A percentile compares a stretch with the other conserved stretches of the same genome.
These are phyloP conservation scores for Babyrousa celebensis DNA, from an alignment of 2,797 vertebrate species.

Conservation along the genomic window DNA sequence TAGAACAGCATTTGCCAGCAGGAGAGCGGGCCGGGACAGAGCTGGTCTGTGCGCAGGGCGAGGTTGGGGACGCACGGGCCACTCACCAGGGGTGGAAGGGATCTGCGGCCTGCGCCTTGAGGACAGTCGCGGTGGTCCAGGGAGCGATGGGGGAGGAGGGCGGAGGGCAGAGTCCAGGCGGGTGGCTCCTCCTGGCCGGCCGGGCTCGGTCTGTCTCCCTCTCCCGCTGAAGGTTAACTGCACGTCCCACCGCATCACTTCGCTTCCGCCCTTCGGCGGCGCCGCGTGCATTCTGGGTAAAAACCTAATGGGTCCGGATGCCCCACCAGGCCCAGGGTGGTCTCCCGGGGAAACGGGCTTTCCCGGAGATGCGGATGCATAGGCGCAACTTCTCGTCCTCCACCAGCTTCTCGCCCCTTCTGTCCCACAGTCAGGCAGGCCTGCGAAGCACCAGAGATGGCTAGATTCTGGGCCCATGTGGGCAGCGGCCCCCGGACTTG, in stretches of 20 bases:
- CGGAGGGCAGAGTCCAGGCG: neutral
- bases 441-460: neutral
- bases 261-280: fast-evolving
- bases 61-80: neutral
- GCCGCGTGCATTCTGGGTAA: neutral
- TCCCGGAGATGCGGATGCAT: neutral
- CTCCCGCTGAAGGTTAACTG: neutral
- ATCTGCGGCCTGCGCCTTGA: neutral
- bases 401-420: neutral
- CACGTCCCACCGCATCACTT: neutral
- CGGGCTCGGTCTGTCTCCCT: neutral
- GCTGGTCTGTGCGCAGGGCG: neutral
- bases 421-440: neutral
- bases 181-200: neutral
- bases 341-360: neutral
- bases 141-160: neutral
- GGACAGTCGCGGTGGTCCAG: neutral
- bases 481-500: neutral
- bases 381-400: neutral
- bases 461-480: neutral
- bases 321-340: neutral
- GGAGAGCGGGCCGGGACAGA: neutral
- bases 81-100: neutral
- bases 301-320: neutral
- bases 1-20: neutral